Conservation (phyloP, 2,113 vertebrate genomes). For the Numida meleagris region DNA sequence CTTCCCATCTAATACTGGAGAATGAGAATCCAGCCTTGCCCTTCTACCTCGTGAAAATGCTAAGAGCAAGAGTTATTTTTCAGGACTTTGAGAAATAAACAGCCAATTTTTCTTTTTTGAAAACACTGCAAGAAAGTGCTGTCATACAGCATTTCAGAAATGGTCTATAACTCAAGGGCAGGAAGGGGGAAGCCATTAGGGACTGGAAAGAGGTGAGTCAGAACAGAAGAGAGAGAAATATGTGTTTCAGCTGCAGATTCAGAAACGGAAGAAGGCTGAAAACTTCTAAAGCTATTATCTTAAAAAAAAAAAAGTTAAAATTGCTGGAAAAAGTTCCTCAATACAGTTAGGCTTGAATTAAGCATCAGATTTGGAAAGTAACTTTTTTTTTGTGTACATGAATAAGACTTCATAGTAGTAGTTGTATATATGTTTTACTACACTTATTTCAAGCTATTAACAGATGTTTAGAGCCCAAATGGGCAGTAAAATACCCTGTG, state of each 20-base stretch:
- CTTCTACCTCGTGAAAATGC: not conserved
- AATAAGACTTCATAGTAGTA: not conserved
- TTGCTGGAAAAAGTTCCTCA: not conserved
- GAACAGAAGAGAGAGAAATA: constrained; percentile 40
- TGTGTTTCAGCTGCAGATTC: constrained; percentile 23
- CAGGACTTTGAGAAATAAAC: constrained; percentile 18
- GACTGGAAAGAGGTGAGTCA: constrained; percentile 32
- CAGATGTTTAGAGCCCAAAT: not conserved
- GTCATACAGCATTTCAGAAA: constrained; percentile 47
- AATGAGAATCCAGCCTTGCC: not conserved
- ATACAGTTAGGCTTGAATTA: not conserved
- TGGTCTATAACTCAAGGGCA: constrained; percentile 49
- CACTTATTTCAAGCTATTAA: not conserved
- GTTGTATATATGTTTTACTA: not conserved
- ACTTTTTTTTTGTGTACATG: not conserved
- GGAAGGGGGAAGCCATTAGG: constrained; percentile 41
- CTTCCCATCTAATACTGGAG: not conserved
- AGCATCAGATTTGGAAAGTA: not conserved
- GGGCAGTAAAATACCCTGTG: not conserved
- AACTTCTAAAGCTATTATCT: not conserved
- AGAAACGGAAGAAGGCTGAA: not conserved
- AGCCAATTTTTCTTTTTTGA: constrained; percentile 31
- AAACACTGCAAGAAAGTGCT: constrained; percentile 29
- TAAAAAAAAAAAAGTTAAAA: not conserved
- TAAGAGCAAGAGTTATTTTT: not conserved